Percentiles rank a stretch among this genome's conserved stretches.
phyloP scores from a whole-genome alignment of 2,113 vertebrate species.

The Pangasianodon gigas region DNA sequence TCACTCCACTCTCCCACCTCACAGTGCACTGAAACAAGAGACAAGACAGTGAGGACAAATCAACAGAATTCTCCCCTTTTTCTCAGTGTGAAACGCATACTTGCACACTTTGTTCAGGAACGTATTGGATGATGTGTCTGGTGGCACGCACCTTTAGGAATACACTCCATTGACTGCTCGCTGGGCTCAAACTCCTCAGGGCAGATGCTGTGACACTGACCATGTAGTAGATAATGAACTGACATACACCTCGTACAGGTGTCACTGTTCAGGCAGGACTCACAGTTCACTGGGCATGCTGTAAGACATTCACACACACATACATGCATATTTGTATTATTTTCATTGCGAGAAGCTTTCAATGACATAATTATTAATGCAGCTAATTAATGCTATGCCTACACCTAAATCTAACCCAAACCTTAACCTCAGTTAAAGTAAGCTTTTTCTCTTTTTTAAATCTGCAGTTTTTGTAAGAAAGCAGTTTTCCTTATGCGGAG shows the following conservation, averaged over 20 bases:
- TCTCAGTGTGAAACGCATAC: conserved; percentile 16
- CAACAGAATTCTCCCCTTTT: not conserved
- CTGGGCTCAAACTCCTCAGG: conserved; percentile 88
- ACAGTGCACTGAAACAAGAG: conserved; percentile 85
- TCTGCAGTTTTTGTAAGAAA: not conserved
- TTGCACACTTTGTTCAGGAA: not conserved
- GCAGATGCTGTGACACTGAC: conserved; percentile 90
- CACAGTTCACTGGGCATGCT: conserved; percentile 95
- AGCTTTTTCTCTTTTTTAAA: not conserved
- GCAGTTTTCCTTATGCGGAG: not conserved
- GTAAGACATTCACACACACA: conserved; percentile 33
- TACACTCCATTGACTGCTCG: conserved; percentile 91
- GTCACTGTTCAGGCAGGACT: conserved; percentile 89
- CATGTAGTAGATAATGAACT: conserved; percentile 87
- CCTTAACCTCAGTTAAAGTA: not conserved
- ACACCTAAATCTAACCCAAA: not conserved
- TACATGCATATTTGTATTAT: not conserved
- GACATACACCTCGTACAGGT: conserved; percentile 88
- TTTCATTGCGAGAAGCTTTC: not conserved
- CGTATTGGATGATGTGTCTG: not conserved
- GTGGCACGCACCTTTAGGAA: conserved; percentile 78
- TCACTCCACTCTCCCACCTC: conserved; percentile 88
- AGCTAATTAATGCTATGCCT: not conserved
- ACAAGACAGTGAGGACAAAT: conserved; percentile 47
- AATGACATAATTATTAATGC: not conserved